Percentiles rank a stretch among this genome's conserved stretches.
Conservation (phyloP, 1,140 invertebrate genomes). For the Elysia chlorotica region DNA sequence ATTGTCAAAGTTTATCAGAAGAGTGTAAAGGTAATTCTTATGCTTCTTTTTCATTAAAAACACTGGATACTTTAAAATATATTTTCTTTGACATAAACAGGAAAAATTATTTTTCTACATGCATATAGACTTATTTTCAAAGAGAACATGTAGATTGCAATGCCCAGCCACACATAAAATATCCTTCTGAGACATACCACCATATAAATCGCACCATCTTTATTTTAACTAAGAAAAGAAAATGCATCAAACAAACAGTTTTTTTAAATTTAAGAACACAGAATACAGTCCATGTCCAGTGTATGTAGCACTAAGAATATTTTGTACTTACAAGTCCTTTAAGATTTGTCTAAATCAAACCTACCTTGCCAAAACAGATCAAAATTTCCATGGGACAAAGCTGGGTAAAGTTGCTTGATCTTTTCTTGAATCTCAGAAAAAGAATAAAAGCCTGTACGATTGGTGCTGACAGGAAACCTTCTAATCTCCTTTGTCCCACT, state of each 20-base stretch:
- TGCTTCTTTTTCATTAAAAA: too few species aligned
- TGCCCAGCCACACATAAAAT: too few species aligned
- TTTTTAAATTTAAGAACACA: background rate
- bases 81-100: too few species aligned
- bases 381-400: constrained; percentile 9
- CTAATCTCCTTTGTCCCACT: constrained; percentile 17
- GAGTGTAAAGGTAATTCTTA: too few species aligned
- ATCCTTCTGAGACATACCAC: background rate
- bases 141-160: too few species aligned
- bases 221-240: constrained; percentile 16
- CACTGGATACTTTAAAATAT: too few species aligned
- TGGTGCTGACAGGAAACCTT: constrained; percentile 8
- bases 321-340: background rate
- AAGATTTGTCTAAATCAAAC: too few species aligned
- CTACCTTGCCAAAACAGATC: constrained; percentile 14
- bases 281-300: too few species aligned
- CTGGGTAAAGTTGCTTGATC: constrained; percentile 14
- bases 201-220: constrained; percentile 10
- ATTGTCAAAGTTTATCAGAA: too few species aligned
- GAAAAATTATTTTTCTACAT: too few species aligned
- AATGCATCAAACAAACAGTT: constrained; percentile 17
- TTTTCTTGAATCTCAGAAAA: constrained; percentile 12
- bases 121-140: too few species aligned
- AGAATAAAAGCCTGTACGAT: background rate
- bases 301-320: too few species aligned